phyloP scores from a whole-genome alignment of 2,888 invertebrate species.

The Morpho deidamia region DNA sequence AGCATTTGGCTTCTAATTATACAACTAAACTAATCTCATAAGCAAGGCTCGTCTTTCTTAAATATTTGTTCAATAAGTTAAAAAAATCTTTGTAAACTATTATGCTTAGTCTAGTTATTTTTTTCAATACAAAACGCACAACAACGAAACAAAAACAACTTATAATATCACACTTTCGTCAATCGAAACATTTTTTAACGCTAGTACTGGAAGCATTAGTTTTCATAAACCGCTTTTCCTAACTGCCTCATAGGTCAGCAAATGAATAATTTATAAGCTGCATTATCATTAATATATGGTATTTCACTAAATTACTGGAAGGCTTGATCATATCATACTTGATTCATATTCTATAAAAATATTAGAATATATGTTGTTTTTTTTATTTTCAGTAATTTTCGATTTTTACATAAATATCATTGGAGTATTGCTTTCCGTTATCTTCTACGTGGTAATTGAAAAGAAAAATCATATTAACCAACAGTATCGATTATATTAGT shows the following conservation, averaged over 20 bases:
- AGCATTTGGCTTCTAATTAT: slow-evolving; percentile 54
- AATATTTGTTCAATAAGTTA: slow-evolving; percentile 72
- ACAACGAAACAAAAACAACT: slow-evolving; percentile 75
- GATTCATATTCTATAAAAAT: slow-evolving; percentile 76
- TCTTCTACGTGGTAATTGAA: slow-evolving; percentile 17
- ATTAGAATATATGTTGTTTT: slow-evolving; percentile 69
- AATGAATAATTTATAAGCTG: slow-evolving; percentile 64
- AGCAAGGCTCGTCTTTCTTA: slow-evolving; percentile 78
- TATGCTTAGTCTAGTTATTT: slow-evolving; percentile 56
- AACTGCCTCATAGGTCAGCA: slow-evolving; percentile 68
- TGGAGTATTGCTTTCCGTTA: slow-evolving; percentile 58
- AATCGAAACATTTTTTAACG: slow-evolving; percentile 52
- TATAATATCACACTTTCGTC: slow-evolving; percentile 74
- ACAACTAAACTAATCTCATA: slow-evolving; percentile 71
- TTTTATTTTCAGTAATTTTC: slow-evolving; percentile 53
- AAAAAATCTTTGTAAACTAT: slow-evolving; percentile 52
- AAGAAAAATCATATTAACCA: slow-evolving; percentile 27
- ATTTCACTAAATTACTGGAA: slow-evolving; percentile 76
- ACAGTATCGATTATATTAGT: slow-evolving; percentile 34
- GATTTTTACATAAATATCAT: slow-evolving; percentile 63
- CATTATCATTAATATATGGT: slow-evolving; percentile 46
- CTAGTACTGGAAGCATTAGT: slow-evolving; percentile 62
- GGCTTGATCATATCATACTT: slow-evolving; percentile 74
- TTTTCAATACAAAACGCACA: slow-evolving; percentile 73
- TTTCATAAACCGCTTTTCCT: slow-evolving; percentile 45